Percentiles rank a stretch among this genome's conserved stretches.
These are phyloP conservation scores for Oreochromis aureus DNA, from an alignment of 2,113 vertebrate species.

Conservation along the genomic window DNA sequence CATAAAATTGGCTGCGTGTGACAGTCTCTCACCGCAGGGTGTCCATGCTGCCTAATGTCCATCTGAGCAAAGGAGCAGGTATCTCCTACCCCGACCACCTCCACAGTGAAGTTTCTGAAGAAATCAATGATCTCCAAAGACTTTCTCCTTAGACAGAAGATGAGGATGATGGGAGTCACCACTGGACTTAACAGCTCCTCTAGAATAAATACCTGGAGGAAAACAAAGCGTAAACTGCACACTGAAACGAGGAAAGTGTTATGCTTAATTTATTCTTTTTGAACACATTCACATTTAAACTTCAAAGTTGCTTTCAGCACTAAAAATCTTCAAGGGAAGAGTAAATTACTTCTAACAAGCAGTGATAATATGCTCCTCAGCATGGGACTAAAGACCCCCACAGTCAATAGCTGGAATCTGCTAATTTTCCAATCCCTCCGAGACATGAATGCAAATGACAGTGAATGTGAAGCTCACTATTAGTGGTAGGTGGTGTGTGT, in stretches of 20 bases:
- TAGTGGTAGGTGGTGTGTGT: neutral
- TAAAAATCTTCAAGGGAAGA: neutral
- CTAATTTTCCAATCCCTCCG: neutral
- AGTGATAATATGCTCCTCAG: neutral
- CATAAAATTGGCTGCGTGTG: neutral
- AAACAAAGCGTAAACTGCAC: neutral
- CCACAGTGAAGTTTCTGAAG: slow-evolving; percentile 96
- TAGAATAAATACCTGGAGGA: slow-evolving; percentile 86
- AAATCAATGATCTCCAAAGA: slow-evolving; percentile 98
- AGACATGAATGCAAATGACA: neutral
- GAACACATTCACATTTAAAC: neutral
- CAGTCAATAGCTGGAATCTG: neutral
- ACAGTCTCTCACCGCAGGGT: slow-evolving; percentile 82
- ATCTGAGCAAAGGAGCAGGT: slow-evolving; percentile 98
- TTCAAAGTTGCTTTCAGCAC: neutral
- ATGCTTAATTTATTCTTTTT: neutral
- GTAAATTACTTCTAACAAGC: neutral
- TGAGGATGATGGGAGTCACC: slow-evolving; percentile 94
- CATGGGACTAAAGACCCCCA: neutral
- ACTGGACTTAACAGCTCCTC: slow-evolving; percentile 96
- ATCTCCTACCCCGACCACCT: slow-evolving; percentile 94
- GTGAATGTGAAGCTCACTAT: neutral
- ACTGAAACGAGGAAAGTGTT: neutral
- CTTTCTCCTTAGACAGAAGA: slow-evolving; percentile 91
- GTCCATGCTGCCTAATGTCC: slow-evolving; percentile 96